Base-by-base conservation (phyloP, 1,140 invertebrate species). In the Laupala kohalensis region DNA sequence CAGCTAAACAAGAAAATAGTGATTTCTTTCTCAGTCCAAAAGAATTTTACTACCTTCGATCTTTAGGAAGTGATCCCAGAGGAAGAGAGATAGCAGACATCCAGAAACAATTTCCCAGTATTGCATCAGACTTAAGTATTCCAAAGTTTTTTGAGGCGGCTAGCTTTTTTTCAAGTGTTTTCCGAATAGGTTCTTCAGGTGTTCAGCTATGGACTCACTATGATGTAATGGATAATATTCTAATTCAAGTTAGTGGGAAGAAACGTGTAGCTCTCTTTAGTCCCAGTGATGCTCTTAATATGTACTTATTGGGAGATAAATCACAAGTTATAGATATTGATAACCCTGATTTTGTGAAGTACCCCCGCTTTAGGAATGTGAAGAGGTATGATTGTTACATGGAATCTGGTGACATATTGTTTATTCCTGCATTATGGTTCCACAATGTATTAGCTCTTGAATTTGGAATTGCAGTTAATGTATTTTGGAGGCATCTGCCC, bases 351-450 rank as follows among this genome's bases (percentile, higher is more conserved):
- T 73, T 80, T 4, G 74, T 78, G 3, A 75, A 77, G 69, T 88
- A 82, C 80, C 87, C 86, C 2, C 74, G 79, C 19, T 86, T 87
- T 77, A 69, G 69, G 19, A 74, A 80, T 37, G 82, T 80, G 5
- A 74, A 74, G 4, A 80, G 77, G 28, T 78, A 78, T 69, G 83
- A 85, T 77, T 80, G 80, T 73, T 70, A 82, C 23, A 76, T 89
- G 19, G 76, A 81, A 67, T 77, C 83, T 62, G 87, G 87, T 4
- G 85, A 88, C 74, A 80, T 87, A 75, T 75, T 88, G 53, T 88
- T 84, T 73, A 87, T 89, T 71, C 87, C 87, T 25, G 84, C 85
- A 24, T 77, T 87, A n/a, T 88, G 86, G 86, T 86, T 87, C 74
- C 86, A 88, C 74, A 87, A 86, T 76, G 82, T 86, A 25, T 80